Evolutionary conservation across 2,888 invertebrate species (phyloP).

Genomic region (Amaurobius ferox): DNA sequence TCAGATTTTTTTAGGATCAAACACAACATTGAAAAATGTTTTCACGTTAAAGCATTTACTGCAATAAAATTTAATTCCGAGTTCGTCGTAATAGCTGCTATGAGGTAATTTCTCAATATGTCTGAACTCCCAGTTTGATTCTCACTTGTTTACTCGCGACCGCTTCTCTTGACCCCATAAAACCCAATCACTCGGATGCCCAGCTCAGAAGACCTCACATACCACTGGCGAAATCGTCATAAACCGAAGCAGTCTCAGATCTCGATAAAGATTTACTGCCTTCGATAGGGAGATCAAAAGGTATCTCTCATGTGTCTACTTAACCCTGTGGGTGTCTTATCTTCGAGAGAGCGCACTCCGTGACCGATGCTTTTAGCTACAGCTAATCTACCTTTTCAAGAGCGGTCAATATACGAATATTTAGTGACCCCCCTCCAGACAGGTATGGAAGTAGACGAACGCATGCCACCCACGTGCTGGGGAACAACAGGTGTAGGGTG

Average conservation of each 20-base stretch:
- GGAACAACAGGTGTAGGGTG: conserved; percentile 2
- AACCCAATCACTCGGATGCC: neutral
- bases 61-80: too few relatives aligned
- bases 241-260: neutral
- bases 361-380: neutral
- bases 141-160: too few relatives aligned
- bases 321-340: conserved; percentile 13
- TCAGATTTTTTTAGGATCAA: too few relatives aligned
- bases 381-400: neutral
- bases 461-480: conserved; percentile 5
- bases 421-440: conserved; percentile 1
- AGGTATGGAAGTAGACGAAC: neutral
- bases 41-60: too few relatives aligned
- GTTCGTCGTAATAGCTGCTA: too few relatives aligned
- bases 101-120: too few relatives aligned
- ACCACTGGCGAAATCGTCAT: neutral
- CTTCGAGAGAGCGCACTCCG: neutral
- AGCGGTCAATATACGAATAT: conserved; percentile 25
- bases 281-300: neutral
- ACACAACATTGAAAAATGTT: too few relatives aligned
- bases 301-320: neutral
- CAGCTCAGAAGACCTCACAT: neutral
- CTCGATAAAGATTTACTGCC: neutral
- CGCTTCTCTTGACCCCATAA: neutral
- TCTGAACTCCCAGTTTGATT: too few relatives aligned